Conservation (phyloP, 2,888 invertebrate genomes). For the Morinoia aosen region DNA sequence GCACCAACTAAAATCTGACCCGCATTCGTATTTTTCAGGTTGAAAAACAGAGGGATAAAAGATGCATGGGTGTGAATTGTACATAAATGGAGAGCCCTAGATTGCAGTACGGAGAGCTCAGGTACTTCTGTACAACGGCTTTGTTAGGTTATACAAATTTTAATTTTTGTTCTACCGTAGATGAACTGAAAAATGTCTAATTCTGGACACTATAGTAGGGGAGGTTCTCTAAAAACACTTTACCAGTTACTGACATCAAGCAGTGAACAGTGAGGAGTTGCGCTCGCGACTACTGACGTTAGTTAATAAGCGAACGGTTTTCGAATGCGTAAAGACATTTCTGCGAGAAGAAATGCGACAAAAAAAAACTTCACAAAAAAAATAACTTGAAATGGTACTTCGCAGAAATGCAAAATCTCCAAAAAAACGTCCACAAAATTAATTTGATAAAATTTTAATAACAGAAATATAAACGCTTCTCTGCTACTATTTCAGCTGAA, state of each 20-base stretch:
- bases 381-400: too few relatives aligned
- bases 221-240: too few relatives aligned
- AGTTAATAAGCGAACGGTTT: not conserved
- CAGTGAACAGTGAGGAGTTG: too few relatives aligned
- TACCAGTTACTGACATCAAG: not conserved
- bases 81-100: not conserved
- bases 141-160: not conserved
- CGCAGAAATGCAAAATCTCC: not conserved
- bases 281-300: not conserved
- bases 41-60: not conserved
- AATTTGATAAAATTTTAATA: not conserved
- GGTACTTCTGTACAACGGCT: not conserved
- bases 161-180: not conserved
- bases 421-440: not conserved
- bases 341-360: not conserved
- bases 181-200: not conserved
- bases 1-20: not conserved
- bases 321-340: not conserved
- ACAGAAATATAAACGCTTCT: not conserved
- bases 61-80: not conserved
- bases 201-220: not conserved
- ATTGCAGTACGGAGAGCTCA: not conserved
- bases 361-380: too few relatives aligned
- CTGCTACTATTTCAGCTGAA: not conserved
- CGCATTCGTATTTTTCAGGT: not conserved